A percentile compares a stretch with the other conserved stretches of the same genome.
Evolutionary conservation across 1,140 invertebrate species (phyloP).

Genomic region (Dinoponera quadriceps): DNA sequence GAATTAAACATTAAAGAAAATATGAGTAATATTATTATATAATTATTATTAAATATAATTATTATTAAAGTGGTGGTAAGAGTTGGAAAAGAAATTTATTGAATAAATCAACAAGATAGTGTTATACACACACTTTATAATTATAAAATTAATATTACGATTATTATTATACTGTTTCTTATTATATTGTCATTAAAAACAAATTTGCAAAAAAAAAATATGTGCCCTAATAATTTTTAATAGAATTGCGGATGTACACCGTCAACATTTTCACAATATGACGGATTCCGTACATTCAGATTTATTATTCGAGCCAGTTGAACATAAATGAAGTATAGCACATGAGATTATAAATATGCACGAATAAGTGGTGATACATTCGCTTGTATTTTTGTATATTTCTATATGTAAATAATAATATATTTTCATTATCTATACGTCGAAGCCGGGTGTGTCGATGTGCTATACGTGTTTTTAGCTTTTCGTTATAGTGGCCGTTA

Average conservation of each 20-base stretch:
- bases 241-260: slow-evolving; percentile 38
- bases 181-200: slow-evolving; percentile 85
- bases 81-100: slow-evolving; percentile 75
- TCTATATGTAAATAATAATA: too few species aligned
- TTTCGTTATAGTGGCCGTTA: too few species aligned
- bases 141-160: slow-evolving; percentile 82
- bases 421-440: too few species aligned
- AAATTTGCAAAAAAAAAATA: slow-evolving; percentile 77
- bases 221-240: slow-evolving; percentile 73
- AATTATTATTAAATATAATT: slow-evolving; percentile 80
- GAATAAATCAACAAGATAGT: slow-evolving; percentile 78
- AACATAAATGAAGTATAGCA: slow-evolving; percentile 17
- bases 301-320: slow-evolving; percentile 1
- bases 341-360: slow-evolving; percentile 24
- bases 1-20: slow-evolving; percentile 78
- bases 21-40: slow-evolving; percentile 82
- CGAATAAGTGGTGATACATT: not conserved
- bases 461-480: too few species aligned
- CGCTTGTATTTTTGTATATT: too few species aligned
- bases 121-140: slow-evolving; percentile 81
- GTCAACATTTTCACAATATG: not conserved
- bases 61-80: slow-evolving; percentile 79
- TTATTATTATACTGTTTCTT: slow-evolving; percentile 84
- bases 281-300: slow-evolving; percentile 6
- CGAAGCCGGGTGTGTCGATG: too few species aligned